These are phyloP conservation scores for Carettochelys insculpta DNA, from an alignment of 2,113 vertebrate genomes.

Conservation along the genomic window DNA sequence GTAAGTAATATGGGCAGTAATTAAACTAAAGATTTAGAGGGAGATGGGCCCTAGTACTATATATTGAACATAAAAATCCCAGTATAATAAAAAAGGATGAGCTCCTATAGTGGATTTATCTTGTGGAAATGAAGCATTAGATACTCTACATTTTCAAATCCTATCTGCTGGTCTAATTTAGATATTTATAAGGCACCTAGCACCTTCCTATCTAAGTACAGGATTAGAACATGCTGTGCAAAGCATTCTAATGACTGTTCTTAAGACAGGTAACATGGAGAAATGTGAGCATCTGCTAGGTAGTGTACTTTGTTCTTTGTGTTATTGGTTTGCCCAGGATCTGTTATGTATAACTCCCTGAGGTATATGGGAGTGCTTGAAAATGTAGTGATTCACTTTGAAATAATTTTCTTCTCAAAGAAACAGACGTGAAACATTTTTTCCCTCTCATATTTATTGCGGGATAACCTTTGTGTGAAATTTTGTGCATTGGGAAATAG, in stretches of 20 bases:
- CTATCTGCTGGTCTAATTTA: not conserved
- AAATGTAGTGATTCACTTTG: not conserved
- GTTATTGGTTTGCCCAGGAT: not conserved
- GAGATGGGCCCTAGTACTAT: not conserved
- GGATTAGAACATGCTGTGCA: not conserved
- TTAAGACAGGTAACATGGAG: not conserved
- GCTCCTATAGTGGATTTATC: not conserved
- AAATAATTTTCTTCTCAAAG: not conserved
- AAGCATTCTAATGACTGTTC: not conserved
- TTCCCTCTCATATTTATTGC: not conserved
- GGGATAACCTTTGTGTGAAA: not conserved
- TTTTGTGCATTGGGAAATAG: not conserved
- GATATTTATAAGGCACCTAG: not conserved
- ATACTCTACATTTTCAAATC: not conserved
- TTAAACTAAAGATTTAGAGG: constrained; percentile 42
- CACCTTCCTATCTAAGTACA: not conserved
- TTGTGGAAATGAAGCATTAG: not conserved
- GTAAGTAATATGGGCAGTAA: constrained; percentile 83
- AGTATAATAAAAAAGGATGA: not conserved
- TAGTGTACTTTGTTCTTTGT: not conserved
- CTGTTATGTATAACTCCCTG: not conserved
- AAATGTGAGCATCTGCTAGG: not conserved
- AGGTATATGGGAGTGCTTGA: not conserved
- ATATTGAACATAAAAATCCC: not conserved
- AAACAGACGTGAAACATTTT: not conserved